A percentile compares a stretch with the other conserved stretches of the same genome.
phyloP scores from a whole-genome alignment of 2,888 invertebrate genomes.

The Iselma pallidipennis region DNA sequence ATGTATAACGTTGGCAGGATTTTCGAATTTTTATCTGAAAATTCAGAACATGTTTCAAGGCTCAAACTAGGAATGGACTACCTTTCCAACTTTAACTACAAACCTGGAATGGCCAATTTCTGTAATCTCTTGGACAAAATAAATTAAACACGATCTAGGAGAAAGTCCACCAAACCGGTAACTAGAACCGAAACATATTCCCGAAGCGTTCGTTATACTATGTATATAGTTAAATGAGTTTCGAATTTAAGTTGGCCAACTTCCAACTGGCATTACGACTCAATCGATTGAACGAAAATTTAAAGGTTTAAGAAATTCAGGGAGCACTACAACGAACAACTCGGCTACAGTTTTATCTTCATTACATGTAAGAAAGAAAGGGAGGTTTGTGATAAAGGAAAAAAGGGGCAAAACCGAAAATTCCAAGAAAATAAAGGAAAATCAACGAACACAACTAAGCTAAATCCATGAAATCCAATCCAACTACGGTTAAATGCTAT shows the following conservation, averaged over 20 bases:
- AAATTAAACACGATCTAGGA: background rate
- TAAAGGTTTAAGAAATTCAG: slow-evolving; percentile 24
- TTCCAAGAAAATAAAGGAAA: background rate
- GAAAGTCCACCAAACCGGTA: background rate
- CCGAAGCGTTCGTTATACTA: slow-evolving; percentile 23
- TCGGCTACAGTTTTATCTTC: background rate
- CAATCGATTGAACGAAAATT: slow-evolving; percentile 40
- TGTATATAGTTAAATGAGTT: slow-evolving; percentile 42
- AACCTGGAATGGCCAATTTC: background rate
- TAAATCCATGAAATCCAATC: no score
- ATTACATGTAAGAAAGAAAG: background rate
- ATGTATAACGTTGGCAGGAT: background rate
- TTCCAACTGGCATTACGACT: slow-evolving; percentile 41
- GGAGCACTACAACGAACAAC: background rate
- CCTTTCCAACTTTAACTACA: no score
- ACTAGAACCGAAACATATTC: slow-evolving; percentile 20
- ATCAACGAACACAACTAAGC: background rate
- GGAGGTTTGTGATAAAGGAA: background rate
- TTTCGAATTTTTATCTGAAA: background rate
- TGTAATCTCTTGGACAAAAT: slow-evolving; percentile 2
- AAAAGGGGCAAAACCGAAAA: background rate
- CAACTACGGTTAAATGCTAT: background rate
- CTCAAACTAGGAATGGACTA: background rate
- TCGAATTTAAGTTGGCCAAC: slow-evolving; percentile 42
- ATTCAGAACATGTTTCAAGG: background rate